phyloP scores from a whole-genome alignment of 2,888 invertebrate species.

The Priocnemis perturbator region DNA sequence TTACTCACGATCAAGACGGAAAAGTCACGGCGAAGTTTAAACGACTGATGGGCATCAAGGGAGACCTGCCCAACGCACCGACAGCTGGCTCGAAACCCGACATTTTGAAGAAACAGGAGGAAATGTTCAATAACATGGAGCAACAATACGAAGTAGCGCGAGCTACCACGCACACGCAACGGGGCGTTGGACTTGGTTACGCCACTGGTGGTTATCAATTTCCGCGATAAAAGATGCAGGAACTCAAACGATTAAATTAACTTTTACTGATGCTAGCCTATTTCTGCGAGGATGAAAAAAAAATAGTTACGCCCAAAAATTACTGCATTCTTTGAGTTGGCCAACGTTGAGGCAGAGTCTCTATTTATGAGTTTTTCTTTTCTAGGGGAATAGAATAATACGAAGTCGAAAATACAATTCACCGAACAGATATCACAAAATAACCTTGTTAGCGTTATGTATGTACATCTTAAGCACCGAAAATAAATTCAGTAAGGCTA shows the following conservation, averaged over 20 bases:
- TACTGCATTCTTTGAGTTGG: too few relatives aligned
- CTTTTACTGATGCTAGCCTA: slow-evolving; percentile 17
- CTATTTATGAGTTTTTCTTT: not conserved
- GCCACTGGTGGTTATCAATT: slow-evolving; percentile 78
- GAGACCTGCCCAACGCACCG: slow-evolving; percentile 72
- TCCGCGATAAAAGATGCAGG: slow-evolving; percentile 71
- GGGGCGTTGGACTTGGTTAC: slow-evolving; percentile 91
- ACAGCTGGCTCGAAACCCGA: slow-evolving; percentile 76
- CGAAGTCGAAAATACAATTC: not conserved
- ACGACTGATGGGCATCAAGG: slow-evolving; percentile 96
- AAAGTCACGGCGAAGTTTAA: slow-evolving; percentile 96
- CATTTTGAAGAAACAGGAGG: slow-evolving; percentile 84
- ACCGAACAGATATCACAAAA: not conserved
- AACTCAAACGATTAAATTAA: slow-evolving; percentile 20
- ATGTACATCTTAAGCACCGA: slow-evolving; percentile 39
- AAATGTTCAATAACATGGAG: slow-evolving; percentile 95
- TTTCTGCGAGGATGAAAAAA: too few relatives aligned
- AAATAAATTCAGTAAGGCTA: slow-evolving; percentile 50
- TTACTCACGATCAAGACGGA: slow-evolving; percentile 94
- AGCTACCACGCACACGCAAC: slow-evolving; percentile 96
- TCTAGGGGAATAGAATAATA: not conserved
- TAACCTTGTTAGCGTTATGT: slow-evolving; percentile 37
- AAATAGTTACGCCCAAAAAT: too few relatives aligned
- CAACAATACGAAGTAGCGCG: slow-evolving; percentile 97
- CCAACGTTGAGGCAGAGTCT: too few relatives aligned